phyloP scores from a whole-genome alignment of 2,888 invertebrate species.

The Ormyrus labotus region DNA sequence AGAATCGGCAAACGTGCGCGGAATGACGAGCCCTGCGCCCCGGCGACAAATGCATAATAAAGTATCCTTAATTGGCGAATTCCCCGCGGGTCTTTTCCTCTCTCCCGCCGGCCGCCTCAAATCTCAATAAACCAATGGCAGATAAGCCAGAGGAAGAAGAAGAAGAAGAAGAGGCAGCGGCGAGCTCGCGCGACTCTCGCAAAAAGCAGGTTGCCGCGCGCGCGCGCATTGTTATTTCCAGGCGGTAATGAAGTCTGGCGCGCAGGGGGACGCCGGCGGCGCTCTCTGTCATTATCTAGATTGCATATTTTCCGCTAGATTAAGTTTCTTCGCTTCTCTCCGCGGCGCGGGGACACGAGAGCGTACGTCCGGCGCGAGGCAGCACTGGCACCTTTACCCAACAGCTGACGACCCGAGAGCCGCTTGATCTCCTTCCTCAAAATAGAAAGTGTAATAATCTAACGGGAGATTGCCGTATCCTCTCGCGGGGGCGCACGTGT shows the following conservation, averaged over 20 bases:
- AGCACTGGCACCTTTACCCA: conserved; percentile 1
- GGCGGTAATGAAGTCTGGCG: conserved; percentile 68
- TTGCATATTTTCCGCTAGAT: conserved; percentile 75
- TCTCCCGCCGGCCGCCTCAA: too few relatives aligned
- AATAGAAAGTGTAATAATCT: conserved; percentile 36
- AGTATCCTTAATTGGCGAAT: conserved; percentile 55
- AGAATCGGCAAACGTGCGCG: conserved; percentile 59
- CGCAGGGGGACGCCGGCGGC: conserved; percentile 61
- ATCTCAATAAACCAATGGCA: too few relatives aligned
- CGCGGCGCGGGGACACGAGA: background rate
- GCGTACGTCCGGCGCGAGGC: background rate
- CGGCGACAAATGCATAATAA: conserved; percentile 56
- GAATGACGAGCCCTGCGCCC: conserved; percentile 51
- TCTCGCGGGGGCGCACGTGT: too few relatives aligned
- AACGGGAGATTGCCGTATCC: background rate
- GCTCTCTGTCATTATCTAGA: conserved; percentile 73
- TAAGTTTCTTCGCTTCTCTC: conserved; percentile 65
- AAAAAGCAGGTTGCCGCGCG: background rate
- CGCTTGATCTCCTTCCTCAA: conserved; percentile 14
- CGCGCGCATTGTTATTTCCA: background rate
- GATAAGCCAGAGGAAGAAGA: too few relatives aligned
- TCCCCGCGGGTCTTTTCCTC: conserved; percentile 18
- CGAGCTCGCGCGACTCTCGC: background rate
- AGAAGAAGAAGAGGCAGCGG: background rate
- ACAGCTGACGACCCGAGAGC: background rate